These are phyloP conservation scores for Nycticorax nycticorax DNA, from an alignment of 2,113 vertebrate genomes.

Conservation along the genomic window DNA sequence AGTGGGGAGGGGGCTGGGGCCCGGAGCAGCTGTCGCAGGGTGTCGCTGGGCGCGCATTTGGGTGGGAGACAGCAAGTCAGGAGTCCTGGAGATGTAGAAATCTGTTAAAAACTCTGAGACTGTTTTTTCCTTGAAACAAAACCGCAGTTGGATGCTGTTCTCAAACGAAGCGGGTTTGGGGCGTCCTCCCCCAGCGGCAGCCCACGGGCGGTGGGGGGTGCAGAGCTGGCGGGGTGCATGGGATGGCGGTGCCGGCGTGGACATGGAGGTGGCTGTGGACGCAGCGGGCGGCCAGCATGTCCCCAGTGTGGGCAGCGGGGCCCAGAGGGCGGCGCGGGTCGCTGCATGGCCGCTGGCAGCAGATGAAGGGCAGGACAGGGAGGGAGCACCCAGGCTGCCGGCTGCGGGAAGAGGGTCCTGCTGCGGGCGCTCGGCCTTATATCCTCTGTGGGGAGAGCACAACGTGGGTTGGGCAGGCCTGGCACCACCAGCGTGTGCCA, in stretches of 20 bases:
- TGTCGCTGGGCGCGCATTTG: neutral
- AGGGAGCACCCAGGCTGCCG: conserved; percentile 41
- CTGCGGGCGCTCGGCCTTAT: conserved; percentile 47
- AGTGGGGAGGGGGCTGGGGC: neutral
- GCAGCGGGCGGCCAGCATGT: neutral
- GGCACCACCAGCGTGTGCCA: neutral
- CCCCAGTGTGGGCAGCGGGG: neutral
- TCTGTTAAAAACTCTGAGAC: conserved; percentile 57
- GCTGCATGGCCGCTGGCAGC: conserved; percentile 28
- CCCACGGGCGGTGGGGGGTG: conserved; percentile 19
- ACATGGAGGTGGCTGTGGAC: conserved; percentile 26
- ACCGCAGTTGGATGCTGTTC: conserved; percentile 21
- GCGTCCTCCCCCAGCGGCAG: neutral
- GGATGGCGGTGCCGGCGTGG: conserved; percentile 23
- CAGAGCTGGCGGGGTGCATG: conserved; percentile 28
- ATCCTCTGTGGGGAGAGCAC: conserved; percentile 62
- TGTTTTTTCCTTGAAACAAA: conserved; percentile 30
- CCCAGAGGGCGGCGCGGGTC: conserved; percentile 21
- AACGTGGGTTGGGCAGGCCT: neutral
- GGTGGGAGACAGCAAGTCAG: neutral
- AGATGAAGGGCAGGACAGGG: conserved; percentile 44
- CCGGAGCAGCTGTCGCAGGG: neutral
- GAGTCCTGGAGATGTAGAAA: conserved; percentile 53
- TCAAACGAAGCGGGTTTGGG: neutral
- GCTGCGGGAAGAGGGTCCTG: conserved; percentile 41